Evolutionary conservation across 2,113 vertebrate genomes (phyloP).

Genomic region (Pavo muticus): DNA sequence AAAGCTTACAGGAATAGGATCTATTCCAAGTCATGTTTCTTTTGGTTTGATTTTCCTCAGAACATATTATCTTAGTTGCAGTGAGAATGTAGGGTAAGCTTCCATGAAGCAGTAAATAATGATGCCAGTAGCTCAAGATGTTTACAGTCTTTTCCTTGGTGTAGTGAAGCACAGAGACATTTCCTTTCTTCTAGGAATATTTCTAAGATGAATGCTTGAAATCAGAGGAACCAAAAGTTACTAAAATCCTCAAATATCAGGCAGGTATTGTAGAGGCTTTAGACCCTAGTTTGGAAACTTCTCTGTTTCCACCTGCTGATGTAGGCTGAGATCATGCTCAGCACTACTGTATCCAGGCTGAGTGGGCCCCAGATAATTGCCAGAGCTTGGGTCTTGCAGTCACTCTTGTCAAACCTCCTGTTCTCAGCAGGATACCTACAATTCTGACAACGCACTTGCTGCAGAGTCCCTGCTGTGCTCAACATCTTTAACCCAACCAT

Average conservation of each 20-base stretch:
- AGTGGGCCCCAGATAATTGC: neutral
- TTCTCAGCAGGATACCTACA: neutral
- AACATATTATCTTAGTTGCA: too few relatives aligned
- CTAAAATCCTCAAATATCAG: neutral
- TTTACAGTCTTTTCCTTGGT: rapidly evolving
- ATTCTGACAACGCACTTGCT: neutral
- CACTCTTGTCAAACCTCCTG: rapidly evolving
- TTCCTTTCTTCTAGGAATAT: neutral
- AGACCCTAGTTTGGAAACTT: neutral
- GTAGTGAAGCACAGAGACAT: neutral
- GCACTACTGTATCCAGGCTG: rapidly evolving
- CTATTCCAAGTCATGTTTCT: neutral
- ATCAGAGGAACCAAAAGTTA: neutral
- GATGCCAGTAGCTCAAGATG: rapidly evolving
- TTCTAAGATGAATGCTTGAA: neutral
- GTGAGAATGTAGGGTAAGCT: neutral
- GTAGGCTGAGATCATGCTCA: rapidly evolving
- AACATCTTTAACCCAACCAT: neutral
- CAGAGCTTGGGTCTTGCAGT: neutral
- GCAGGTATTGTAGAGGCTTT: neutral
- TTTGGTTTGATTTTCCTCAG: neutral
- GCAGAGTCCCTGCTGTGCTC: neutral
- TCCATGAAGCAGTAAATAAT: neutral
- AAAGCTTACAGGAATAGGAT: neutral
- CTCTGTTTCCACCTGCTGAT: rapidly evolving